Percentiles rank a stretch among this genome's conserved stretches.
phyloP scores from a whole-genome alignment of 2,797 vertebrate genomes.

The Poecilia picta region DNA sequence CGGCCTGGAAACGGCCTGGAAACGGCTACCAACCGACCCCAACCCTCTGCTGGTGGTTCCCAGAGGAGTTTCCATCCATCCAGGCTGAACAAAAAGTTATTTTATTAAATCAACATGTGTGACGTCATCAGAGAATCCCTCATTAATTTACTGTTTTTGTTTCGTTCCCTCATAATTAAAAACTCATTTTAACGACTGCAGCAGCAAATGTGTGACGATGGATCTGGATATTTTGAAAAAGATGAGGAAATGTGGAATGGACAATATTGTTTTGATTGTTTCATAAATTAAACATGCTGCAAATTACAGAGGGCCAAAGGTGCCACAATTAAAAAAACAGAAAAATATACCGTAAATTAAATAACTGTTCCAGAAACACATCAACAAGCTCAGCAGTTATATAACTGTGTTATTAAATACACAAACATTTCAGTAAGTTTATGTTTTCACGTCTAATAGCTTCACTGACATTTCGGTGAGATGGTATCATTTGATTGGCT shows the following conservation, averaged over 20 bases:
- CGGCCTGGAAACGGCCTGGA: neutral
- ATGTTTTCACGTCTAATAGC: no score
- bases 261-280: slow-evolving; percentile 34
- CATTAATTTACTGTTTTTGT: slow-evolving; percentile 13
- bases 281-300: neutral
- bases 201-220: slow-evolving; percentile 32
- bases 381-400: neutral
- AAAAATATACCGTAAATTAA: neutral
- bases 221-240: slow-evolving; percentile 56
- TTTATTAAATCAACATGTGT: no score
- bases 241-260: slow-evolving; percentile 59
- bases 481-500: no score
- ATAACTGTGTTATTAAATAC: neutral
- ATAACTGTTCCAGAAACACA: neutral
- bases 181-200: slow-evolving; percentile 39
- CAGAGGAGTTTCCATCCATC: slow-evolving; percentile 26
- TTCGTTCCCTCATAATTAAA: slow-evolving; percentile 27
- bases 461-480: no score
- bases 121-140: neutral
- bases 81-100: neutral
- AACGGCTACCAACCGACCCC: slow-evolving; percentile 1
- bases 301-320: slow-evolving; percentile 8
- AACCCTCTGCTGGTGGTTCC: neutral
- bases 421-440: neutral
- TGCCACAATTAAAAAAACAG: neutral